phyloP scores from a whole-genome alignment of 2,113 vertebrate species.

The Corythoichthys intestinalis region DNA sequence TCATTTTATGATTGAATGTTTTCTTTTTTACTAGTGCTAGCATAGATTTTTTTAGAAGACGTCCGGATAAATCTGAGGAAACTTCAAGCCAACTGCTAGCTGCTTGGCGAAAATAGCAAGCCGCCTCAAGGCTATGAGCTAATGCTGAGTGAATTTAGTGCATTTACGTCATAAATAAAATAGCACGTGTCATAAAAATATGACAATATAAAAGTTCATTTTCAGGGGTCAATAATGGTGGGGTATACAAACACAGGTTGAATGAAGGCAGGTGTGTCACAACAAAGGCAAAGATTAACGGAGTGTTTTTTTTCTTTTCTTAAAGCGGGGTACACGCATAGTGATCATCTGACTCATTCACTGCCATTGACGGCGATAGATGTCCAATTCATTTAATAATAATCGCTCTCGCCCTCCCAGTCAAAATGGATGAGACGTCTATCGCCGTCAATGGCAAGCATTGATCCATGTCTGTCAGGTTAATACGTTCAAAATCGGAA shows the following conservation, averaged over 20 bases:
- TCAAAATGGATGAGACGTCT: no score
- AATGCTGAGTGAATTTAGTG: conserved; percentile 41
- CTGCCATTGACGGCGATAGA: no score
- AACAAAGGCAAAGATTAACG: background rate
- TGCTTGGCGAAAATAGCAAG: background rate
- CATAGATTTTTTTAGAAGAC: background rate
- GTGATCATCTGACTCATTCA: no score
- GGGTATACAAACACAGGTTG: background rate
- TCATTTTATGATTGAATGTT: background rate
- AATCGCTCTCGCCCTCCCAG: no score
- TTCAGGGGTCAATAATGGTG: background rate
- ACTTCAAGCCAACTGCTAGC: background rate
- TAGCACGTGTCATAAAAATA: conserved; percentile 14
- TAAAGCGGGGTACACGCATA: background rate
- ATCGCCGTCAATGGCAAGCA: no score
- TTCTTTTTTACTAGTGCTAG: background rate
- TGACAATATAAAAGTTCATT: background rate
- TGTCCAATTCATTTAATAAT: no score
- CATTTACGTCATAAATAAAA: conserved; percentile 58
- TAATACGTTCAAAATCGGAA: background rate
- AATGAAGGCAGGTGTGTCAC: background rate
- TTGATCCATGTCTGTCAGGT: background rate
- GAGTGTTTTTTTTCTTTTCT: background rate
- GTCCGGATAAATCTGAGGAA: background rate
- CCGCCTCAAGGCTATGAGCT: background rate